Base-by-base conservation (phyloP, 2,797 vertebrate genomes). In the Pelodytes ibericus region DNA sequence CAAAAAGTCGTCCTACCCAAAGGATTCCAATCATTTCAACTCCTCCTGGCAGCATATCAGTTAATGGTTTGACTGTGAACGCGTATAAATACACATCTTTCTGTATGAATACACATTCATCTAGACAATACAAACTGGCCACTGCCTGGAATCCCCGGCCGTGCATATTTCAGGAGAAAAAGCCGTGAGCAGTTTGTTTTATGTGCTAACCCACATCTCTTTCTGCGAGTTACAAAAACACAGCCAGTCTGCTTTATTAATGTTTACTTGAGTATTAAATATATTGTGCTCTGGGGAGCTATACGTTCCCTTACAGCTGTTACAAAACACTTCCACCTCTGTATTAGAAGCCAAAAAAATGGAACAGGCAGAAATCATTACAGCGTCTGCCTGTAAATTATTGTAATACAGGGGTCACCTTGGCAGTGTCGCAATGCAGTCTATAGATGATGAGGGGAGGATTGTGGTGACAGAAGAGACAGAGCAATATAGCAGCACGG, bases 201-300 rank as follows among this genome's bases (percentile, higher is more conserved):
- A 79, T 72, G 71, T 69, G 71, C 64, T 20, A 68, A 67, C 65
- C 71, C 77, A 69, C 77, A 63, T 79, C 70, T 72, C 71, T 79
- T 79, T 73, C 70, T 51, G 70, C 15, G 47, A 79, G 77, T 79
- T 79, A 79, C 77, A 74, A 79, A 79, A 79, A 79, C 77, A 79
- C 71, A 79, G 71, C n/a, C 71, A 74, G 77, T 57, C 71, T 74
- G 71, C 25, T 71, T 79, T 79, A 79, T 79, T 79, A 79, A 79
- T 79, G 77, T 79, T 79, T 79, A 79, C 77, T 79, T 74, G 77
- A 71, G 77, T 79, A 74, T 79, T 74, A 79, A 79, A 79, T 79
- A 73, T 79, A 79, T 73, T 57, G 77, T 63, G 63, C 77, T 79
- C 77, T 11, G 20, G 77, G 77, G 77, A 79, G 77, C 77, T 58